phyloP scores from a whole-genome alignment of 2,888 invertebrate species.

The Dasysyrphus albostriatus region DNA sequence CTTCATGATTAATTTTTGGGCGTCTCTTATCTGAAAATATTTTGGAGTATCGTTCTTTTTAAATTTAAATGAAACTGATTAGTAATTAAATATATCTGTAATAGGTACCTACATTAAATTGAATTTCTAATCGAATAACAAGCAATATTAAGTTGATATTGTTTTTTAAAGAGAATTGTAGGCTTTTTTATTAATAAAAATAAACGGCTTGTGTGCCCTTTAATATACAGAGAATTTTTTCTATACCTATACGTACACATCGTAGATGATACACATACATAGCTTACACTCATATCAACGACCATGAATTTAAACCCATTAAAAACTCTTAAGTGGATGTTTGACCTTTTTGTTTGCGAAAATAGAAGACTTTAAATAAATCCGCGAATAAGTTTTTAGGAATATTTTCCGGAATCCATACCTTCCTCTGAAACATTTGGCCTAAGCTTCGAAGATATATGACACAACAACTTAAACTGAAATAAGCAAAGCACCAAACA shows the following conservation, averaged over 20 bases:
- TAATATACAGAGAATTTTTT: background rate
- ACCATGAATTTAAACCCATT: constrained; percentile 60
- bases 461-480: constrained; percentile 69
- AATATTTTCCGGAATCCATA: constrained; percentile 42
- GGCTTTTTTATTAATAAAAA: background rate
- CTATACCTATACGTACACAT: too few relatives aligned
- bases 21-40: constrained; percentile 65
- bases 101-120: background rate
- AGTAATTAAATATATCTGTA: constrained; percentile 33
- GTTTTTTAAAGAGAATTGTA: background rate
- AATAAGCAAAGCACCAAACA: constrained; percentile 59
- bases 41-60: constrained; percentile 52
- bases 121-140: background rate
- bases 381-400: constrained; percentile 60
- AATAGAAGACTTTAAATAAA: constrained; percentile 50
- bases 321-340: constrained; percentile 65
- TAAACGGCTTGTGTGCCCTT: background rate
- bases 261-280: background rate
- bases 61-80: constrained; percentile 61
- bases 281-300: constrained; percentile 8
- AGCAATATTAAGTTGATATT: constrained; percentile 3
- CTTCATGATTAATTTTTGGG: constrained; percentile 73
- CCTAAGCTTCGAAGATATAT: constrained; percentile 67
- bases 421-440: constrained; percentile 40
- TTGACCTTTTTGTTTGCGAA: constrained; percentile 63